Conservation (phyloP, 2,113 vertebrate species). For the Rhinolophus sinicus region DNA sequence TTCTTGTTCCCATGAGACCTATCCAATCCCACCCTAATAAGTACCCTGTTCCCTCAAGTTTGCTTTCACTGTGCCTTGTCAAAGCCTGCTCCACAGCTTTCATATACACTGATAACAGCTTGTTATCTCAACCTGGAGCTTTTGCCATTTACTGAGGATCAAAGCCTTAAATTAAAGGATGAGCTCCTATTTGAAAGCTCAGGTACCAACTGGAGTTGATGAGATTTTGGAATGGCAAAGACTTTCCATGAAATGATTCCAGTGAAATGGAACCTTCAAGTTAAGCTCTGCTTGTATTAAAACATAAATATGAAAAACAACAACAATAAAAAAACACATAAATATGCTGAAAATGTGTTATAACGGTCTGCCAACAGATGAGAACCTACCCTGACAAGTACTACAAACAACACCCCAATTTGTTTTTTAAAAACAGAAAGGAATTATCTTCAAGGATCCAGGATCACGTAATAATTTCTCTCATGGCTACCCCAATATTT, state of each 20-base stretch:
- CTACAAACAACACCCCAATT: not conserved
- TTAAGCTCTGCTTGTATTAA: not conserved
- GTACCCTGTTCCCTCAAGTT: not conserved
- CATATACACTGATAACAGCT: not conserved
- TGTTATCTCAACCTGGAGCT: not conserved
- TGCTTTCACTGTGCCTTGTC: not conserved
- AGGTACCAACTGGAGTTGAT: not conserved
- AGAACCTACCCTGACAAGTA: not conserved
- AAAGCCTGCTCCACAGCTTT: not conserved
- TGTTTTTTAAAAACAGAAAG: not conserved
- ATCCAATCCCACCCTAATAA: too few relatives aligned
- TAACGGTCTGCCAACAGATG: not conserved
- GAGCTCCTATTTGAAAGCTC: not conserved
- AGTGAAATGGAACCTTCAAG: slow-evolving; percentile 1
- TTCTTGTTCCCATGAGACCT: not conserved
- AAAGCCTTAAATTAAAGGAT: slow-evolving; percentile 30
- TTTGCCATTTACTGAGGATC: slow-evolving; percentile 15
- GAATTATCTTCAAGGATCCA: not conserved
- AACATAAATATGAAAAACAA: not conserved
- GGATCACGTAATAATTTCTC: not conserved
- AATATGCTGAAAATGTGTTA: not conserved
- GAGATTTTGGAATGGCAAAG: slow-evolving; percentile 26
- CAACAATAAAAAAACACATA: not conserved
- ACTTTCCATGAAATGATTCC: not conserved
- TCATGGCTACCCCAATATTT: not conserved